These are phyloP conservation scores for Drosophila greeni DNA, from an alignment of 2,888 invertebrate genomes.

Conservation along the genomic window DNA sequence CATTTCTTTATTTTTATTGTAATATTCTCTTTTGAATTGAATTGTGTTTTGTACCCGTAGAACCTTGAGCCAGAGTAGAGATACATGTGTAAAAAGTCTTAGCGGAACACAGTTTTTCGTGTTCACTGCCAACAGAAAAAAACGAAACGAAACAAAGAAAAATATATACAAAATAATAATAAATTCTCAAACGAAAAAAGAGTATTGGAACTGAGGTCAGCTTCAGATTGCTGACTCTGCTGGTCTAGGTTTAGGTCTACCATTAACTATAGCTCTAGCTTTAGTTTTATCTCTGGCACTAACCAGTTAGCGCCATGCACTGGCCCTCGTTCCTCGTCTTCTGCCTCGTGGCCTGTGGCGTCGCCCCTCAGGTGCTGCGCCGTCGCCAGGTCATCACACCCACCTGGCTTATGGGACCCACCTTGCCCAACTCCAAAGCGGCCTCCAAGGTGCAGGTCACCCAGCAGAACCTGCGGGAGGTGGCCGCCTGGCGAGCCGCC, in stretches of 20 bases:
- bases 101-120: conserved; percentile 20
- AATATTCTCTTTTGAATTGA: background rate
- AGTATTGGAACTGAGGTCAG: conserved; percentile 3
- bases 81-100: conserved; percentile 14
- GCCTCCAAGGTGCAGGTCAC: conserved; percentile 56
- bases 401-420: conserved; percentile 56
- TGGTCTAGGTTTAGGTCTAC: too few species aligned
- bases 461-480: conserved; percentile 57
- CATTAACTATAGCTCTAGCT: too few species aligned
- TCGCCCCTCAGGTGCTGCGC: background rate
- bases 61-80: conserved; percentile 8
- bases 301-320: conserved; percentile 9
- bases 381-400: conserved; percentile 68
- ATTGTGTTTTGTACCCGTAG: background rate
- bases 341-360: background rate
- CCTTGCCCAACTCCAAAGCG: background rate
- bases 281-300: background rate
- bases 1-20: background rate
- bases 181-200: conserved; percentile 8
- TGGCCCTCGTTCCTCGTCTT: conserved; percentile 14
- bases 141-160: background rate
- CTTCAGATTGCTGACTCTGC: conserved; percentile 2
- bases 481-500: conserved; percentile 55
- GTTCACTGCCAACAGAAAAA: conserved; percentile 26
- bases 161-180: background rate